A percentile compares a stretch with the other conserved stretches of the same genome.
Evolutionary conservation across 2,888 invertebrate genomes (phyloP).

Genomic region (Cinara cedri): DNA sequence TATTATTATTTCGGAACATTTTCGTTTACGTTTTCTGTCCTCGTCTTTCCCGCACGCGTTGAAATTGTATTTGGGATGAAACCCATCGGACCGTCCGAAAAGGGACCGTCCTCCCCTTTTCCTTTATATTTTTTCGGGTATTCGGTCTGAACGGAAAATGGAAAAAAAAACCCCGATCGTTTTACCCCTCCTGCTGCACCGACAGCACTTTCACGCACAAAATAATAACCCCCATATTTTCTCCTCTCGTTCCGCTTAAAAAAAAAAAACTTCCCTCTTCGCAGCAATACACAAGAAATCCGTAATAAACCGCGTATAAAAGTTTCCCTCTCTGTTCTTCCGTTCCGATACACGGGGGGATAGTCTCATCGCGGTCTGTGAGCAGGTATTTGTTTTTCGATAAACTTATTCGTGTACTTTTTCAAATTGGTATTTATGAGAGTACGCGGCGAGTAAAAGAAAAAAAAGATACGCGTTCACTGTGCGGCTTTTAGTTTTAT

Average conservation of each 20-base stretch:
- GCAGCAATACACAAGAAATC: not conserved
- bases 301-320: not conserved
- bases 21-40: too few relatives aligned
- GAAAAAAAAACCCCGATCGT: constrained; percentile 8
- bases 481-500: too few relatives aligned
- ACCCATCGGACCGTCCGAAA: not conserved
- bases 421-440: too few relatives aligned
- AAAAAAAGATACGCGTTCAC: too few relatives aligned
- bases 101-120: too few relatives aligned
- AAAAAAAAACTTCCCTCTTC: constrained; percentile 2
- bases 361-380: too few relatives aligned
- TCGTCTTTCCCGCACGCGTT: not conserved
- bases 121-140: not conserved
- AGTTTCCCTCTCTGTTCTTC: not conserved
- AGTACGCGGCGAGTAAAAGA: too few relatives aligned
- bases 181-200: constrained; percentile 16
- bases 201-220: constrained; percentile 34
- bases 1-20: too few relatives aligned
- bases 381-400: not conserved
- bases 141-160: not conserved
- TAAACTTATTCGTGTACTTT: constrained; percentile 1
- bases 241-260: not conserved
- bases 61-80: constrained; percentile 15
- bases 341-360: not conserved
- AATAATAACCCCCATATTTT: constrained; percentile 1